phyloP scores from a whole-genome alignment of 2,797 vertebrate species.

The Cygnus olor region DNA sequence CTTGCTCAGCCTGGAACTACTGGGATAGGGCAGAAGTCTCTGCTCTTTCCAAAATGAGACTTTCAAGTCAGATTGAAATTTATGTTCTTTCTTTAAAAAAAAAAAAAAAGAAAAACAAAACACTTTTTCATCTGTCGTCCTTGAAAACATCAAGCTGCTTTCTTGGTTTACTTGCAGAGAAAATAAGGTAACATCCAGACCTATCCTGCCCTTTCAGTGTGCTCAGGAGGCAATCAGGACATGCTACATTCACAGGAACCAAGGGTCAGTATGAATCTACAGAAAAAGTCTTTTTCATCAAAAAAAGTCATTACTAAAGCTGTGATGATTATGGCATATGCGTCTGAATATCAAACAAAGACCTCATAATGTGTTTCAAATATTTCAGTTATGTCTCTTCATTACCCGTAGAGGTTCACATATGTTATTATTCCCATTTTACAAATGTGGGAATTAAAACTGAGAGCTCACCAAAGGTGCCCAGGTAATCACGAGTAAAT shows the following conservation, averaged over 20 bases:
- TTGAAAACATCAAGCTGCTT: not conserved
- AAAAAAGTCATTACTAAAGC: not conserved
- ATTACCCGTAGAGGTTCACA: not conserved
- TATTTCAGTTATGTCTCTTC: not conserved
- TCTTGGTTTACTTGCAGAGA: not conserved
- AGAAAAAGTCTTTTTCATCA: not conserved
- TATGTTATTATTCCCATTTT: not conserved
- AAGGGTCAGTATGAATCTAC: not conserved
- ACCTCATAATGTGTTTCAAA: not conserved
- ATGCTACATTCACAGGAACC: not conserved
- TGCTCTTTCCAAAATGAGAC: not conserved
- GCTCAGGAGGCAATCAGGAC: not conserved
- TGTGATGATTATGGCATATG: not conserved
- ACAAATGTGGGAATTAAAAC: not conserved
- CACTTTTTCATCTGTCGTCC: not conserved
- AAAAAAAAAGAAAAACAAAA: no score
- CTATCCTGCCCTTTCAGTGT: not conserved
- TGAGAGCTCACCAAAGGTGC: not conserved
- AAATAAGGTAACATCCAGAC: not conserved
- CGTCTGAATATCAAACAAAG: not conserved
- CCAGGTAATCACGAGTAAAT: not conserved
- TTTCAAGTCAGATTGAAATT: not conserved
- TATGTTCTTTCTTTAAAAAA: not conserved
- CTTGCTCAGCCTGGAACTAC: not conserved
- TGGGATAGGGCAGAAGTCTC: accelerated